Percentiles rank a stretch among this genome's conserved stretches.
Conservation (phyloP, 2,888 invertebrate species). For the Lithophane leautieri region DNA sequence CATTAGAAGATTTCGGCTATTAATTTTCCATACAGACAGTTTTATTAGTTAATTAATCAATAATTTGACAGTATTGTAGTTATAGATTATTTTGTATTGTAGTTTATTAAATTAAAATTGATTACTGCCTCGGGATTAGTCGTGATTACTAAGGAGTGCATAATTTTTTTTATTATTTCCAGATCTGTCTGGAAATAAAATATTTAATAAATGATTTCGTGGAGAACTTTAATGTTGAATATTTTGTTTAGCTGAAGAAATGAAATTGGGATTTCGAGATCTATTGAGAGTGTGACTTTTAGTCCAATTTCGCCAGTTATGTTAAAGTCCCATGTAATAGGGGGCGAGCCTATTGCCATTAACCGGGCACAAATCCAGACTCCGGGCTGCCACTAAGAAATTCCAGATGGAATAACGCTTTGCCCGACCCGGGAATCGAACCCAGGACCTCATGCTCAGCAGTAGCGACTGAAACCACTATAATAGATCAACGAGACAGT, state of each 20-base stretch:
- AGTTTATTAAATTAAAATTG: conserved; percentile 47
- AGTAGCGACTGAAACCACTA: too few species aligned
- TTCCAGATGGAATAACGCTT: too few species aligned
- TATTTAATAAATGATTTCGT: not conserved
- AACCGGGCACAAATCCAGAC: too few species aligned
- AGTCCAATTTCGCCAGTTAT: too few species aligned
- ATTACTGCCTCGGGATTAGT: conserved; percentile 50
- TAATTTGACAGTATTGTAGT: conserved; percentile 58
- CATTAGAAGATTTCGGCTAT: conserved; percentile 68
- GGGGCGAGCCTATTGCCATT: too few species aligned
- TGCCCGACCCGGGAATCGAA: too few species aligned
- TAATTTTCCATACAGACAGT: conserved; percentile 67
- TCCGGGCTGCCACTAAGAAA: too few species aligned
- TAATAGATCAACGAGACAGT: too few species aligned
- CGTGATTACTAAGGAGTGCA: conserved; percentile 13
- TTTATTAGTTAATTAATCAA: conserved; percentile 67
- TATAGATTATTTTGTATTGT: conserved; percentile 53
- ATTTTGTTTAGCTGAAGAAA: not conserved
- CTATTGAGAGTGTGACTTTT: not conserved
- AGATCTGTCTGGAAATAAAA: not conserved
- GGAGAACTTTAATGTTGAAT: too few species aligned
- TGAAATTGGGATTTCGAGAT: not conserved
- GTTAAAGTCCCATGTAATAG: too few species aligned
- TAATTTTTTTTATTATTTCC: conserved; percentile 21
- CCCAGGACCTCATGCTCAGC: too few species aligned